A percentile compares a stretch with the other conserved stretches of the same genome.
These are phyloP conservation scores for Pipistrellus kuhlii DNA, from an alignment of 2,797 vertebrate species.

Conservation along the genomic window DNA sequence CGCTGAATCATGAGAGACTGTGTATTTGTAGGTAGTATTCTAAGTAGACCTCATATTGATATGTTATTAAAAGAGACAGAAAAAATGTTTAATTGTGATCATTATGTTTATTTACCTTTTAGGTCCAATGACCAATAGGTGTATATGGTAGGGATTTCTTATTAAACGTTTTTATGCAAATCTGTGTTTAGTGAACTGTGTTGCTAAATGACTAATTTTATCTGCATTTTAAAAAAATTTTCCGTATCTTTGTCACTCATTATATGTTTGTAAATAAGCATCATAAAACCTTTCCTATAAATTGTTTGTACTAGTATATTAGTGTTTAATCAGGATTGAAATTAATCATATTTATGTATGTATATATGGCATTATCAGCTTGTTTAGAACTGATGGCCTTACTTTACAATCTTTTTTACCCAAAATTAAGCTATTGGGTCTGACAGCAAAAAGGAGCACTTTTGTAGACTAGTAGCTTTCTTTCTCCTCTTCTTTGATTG, in stretches of 20 bases:
- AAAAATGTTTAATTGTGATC: slow-evolving; percentile 82
- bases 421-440: slow-evolving; percentile 72
- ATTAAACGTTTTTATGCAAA: slow-evolving; percentile 65
- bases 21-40: slow-evolving; percentile 84
- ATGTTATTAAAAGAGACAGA: slow-evolving; percentile 79
- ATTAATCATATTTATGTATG: slow-evolving; percentile 68
- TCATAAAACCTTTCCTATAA: slow-evolving; percentile 84
- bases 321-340: slow-evolving; percentile 80
- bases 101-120: slow-evolving; percentile 81
- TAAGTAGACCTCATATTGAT: slow-evolving; percentile 83
- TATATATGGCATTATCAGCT: slow-evolving; percentile 75
- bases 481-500: slow-evolving; percentile 68
- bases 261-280: slow-evolving; percentile 83
- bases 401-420: slow-evolving; percentile 78
- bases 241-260: slow-evolving; percentile 76
- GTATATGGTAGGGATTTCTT: slow-evolving; percentile 77
- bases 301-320: slow-evolving; percentile 81
- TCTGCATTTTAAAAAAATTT: slow-evolving; percentile 73
- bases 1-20: slow-evolving; percentile 82
- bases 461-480: slow-evolving; percentile 78
- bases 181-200: slow-evolving; percentile 71
- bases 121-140: slow-evolving; percentile 80
- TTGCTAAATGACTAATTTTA: slow-evolving; percentile 72
- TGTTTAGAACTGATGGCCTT: slow-evolving; percentile 80
- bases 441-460: slow-evolving; percentile 82